These are phyloP conservation scores for Sclerodermus sp. DNA, from an alignment of 2,888 invertebrate genomes.

Conservation along the genomic window DNA sequence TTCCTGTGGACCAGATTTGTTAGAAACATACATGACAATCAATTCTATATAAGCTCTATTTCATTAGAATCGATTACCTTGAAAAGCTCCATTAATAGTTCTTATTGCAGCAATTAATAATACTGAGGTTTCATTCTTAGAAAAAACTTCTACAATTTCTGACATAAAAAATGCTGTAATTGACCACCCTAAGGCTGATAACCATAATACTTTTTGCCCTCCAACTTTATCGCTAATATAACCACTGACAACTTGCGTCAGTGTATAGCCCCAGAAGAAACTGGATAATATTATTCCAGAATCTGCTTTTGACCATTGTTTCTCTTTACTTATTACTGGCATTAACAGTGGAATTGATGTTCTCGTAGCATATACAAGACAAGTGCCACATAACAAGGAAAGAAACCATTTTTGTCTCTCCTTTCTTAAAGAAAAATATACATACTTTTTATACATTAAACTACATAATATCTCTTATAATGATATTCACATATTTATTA, in stretches of 20 bases:
- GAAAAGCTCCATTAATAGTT: conserved; percentile 68
- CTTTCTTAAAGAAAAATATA: conserved; percentile 46
- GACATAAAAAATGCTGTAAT: conserved; percentile 63
- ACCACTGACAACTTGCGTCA: conserved; percentile 66
- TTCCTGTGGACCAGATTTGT: conserved; percentile 34
- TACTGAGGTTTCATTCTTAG: conserved; percentile 59
- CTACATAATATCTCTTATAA: background rate
- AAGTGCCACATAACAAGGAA: conserved; percentile 66
- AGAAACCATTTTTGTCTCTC: conserved; percentile 65
- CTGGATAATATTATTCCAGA: conserved; percentile 71
- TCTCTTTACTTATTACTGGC: conserved; percentile 66
- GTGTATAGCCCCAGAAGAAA: conserved; percentile 75
- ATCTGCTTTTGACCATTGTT: conserved; percentile 70
- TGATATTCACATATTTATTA: background rate
- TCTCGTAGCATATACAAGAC: conserved; percentile 68
- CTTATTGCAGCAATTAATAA: conserved; percentile 64
- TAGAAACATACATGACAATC: background rate
- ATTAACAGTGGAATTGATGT: conserved; percentile 69
- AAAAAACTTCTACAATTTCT: conserved; percentile 59
- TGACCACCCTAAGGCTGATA: conserved; percentile 66
- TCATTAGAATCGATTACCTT: conserved; percentile 51
- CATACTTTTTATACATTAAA: background rate
- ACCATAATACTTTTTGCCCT: conserved; percentile 67
- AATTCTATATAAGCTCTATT: background rate
- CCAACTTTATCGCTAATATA: conserved; percentile 66